Evolutionary conservation across 2,113 vertebrate genomes (phyloP).

Genomic region (Melanerpes formicivorus): DNA sequence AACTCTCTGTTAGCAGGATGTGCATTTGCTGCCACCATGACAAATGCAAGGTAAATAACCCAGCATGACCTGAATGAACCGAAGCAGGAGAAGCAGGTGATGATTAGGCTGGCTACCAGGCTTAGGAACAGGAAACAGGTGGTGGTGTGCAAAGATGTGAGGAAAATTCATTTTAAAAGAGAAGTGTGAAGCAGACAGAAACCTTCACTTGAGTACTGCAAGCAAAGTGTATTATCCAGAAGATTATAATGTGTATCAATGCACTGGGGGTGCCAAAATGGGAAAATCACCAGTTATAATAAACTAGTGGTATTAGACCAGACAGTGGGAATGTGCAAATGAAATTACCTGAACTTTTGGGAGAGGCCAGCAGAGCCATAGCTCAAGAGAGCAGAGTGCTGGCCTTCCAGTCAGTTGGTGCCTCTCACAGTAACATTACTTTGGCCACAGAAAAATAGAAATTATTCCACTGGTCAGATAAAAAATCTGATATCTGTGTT

Average conservation of each 20-base stretch:
- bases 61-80: not conserved
- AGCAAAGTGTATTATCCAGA: not conserved
- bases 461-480: not conserved
- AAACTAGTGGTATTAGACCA: not conserved
- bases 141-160: not conserved
- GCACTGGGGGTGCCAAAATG: not conserved
- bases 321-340: not conserved
- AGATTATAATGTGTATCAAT: not conserved
- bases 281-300: not conserved
- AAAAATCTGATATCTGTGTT: not conserved
- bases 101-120: not conserved
- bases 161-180: not conserved
- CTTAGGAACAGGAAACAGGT: not conserved
- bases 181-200: not conserved
- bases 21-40: not conserved
- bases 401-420: not conserved
- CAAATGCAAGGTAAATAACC: not conserved
- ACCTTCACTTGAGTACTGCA: not conserved
- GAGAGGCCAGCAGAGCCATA: not conserved
- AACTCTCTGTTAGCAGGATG: not conserved
- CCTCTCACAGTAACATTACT: not conserved
- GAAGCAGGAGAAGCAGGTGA: not conserved
- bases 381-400: not conserved
- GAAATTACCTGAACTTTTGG: not conserved
- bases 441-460: not conserved